Conservation (phyloP, 2,888 invertebrate genomes). For the Brachyptera risi region DNA sequence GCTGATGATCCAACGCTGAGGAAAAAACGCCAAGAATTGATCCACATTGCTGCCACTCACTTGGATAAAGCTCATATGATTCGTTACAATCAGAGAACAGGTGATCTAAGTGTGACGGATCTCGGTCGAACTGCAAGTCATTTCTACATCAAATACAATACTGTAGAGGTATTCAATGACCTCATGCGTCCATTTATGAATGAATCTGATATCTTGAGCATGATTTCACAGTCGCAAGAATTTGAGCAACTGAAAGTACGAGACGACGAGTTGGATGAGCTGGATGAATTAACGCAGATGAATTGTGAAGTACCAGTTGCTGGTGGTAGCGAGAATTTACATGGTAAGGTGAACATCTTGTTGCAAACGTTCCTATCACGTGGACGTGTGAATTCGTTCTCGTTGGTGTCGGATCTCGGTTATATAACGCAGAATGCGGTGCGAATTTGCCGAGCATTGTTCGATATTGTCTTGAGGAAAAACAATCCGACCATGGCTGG, state of each 20-base stretch:
- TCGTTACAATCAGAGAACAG: slow-evolving; percentile 79
- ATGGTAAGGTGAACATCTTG: slow-evolving; percentile 93
- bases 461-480: slow-evolving; percentile 86
- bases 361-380: slow-evolving; percentile 86
- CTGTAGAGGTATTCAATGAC: slow-evolving; percentile 89
- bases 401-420: slow-evolving; percentile 81
- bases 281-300: slow-evolving; percentile 69
- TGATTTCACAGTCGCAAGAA: slow-evolving; percentile 90
- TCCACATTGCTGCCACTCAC: slow-evolving; percentile 73
- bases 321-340: slow-evolving; percentile 82
- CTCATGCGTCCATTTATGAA: slow-evolving; percentile 75
- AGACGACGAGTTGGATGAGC: slow-evolving; percentile 90
- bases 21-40: slow-evolving; percentile 69
- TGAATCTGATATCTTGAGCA: slow-evolving; percentile 78
- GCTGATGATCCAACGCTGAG: slow-evolving; percentile 79
- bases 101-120: slow-evolving; percentile 68
- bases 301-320: slow-evolving; percentile 75
- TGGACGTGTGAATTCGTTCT: slow-evolving; percentile 75
- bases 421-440: slow-evolving; percentile 92
- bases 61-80: slow-evolving; percentile 94
- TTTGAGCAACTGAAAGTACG: slow-evolving; percentile 94
- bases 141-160: slow-evolving; percentile 95
- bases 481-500: slow-evolving; percentile 88
- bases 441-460: slow-evolving; percentile 85
- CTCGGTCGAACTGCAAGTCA: slow-evolving; percentile 95